A percentile compares a stretch with the other conserved stretches of the same genome.
Conservation (phyloP, 2,113 vertebrate species). For the Otus sunia region DNA sequence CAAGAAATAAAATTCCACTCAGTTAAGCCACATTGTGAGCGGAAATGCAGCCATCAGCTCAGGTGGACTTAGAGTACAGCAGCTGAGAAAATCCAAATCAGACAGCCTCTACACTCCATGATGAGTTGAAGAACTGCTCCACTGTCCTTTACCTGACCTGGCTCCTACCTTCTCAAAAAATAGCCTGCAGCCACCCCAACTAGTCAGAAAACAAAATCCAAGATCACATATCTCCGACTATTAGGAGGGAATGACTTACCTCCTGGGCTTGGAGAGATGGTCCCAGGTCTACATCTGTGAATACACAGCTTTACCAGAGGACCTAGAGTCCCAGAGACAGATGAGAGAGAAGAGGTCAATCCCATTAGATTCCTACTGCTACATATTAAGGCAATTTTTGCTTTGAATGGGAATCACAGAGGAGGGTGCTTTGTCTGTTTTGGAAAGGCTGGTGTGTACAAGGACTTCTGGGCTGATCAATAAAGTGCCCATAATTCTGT, state of each 20-base stretch:
- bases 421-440: background rate
- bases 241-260: background rate
- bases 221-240: accelerated
- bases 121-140: background rate
- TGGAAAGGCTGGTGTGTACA: background rate
- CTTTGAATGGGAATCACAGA: background rate
- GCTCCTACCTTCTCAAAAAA: background rate
- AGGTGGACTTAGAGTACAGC: background rate
- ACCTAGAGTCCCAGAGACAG: background rate
- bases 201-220: background rate
- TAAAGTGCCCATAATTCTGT: background rate
- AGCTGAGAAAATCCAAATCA: conserved; percentile 11
- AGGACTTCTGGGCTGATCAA: background rate
- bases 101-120: background rate
- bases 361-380: background rate
- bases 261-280: background rate
- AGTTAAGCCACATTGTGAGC: conserved; percentile 31
- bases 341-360: background rate
- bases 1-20: conserved; percentile 56
- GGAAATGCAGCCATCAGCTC: conserved; percentile 15
- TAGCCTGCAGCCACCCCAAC: background rate
- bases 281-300: background rate
- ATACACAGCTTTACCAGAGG: background rate
- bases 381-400: background rate
- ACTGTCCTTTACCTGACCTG: background rate